Evolutionary conservation across 2,888 invertebrate species (phyloP), one percentile per base, ranked within the genome.

Genomic region (Megaustenia siamemsis): DNA sequence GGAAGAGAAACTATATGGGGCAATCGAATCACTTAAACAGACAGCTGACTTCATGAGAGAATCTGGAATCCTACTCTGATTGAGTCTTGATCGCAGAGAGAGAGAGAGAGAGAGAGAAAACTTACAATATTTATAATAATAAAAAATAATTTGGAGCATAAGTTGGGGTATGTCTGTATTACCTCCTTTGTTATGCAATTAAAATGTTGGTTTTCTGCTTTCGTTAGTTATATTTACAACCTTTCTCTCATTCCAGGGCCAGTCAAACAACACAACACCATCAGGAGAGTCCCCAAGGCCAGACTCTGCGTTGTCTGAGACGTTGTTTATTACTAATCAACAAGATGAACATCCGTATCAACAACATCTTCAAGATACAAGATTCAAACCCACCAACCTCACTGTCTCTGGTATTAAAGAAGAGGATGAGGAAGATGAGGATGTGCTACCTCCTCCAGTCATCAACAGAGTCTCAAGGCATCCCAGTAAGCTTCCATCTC

Each of bases 391-490:
- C 10, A 21, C 24, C 10, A 21, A 6, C 40, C n/a, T 4, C 18
- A 43, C 40, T 32, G 80, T 45, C 49, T n/a, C 24, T 10, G 21
- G 45, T 28, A 53, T 12, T 24, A 21, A 32, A 32, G 60, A 56
- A 0, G 56, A 73, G 38, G 75, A 56, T 18, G 81, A 82, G n/a
- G 71, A 68, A 6, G 82, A 82, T n/a, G 75, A 73, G 35, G 75
- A 73, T 21, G 18, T 82, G 3, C 68, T 38, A 40, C 82, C 82
- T 3, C 82, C 82, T 38, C 82, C 82, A 8, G 63, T 82, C 12
- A 60, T 82, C 28, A 75, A 63, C 45, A 60, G 60, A 49, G 28
- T 32, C 15, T n/a, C 35, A 6, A 56, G 73, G 40, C 15, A 32
- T n/a, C 8, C 10, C 8, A 45, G 35, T 10, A n/a, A 66, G 21